Evolutionary conservation across 2,888 invertebrate species (phyloP).

Genomic region (Epirrita christyi): DNA sequence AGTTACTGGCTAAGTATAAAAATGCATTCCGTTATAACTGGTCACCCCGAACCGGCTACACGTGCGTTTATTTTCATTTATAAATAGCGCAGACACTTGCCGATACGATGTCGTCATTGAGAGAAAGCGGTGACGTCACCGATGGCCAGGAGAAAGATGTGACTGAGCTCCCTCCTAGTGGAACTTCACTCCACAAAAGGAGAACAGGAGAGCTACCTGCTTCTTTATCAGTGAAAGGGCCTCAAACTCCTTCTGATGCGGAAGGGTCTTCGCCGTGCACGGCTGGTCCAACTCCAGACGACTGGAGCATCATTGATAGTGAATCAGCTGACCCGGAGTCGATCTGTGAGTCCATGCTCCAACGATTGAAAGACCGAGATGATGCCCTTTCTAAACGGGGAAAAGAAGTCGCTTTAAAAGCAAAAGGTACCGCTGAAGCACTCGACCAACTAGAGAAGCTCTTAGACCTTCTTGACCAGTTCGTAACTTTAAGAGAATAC

Average conservation of each 20-base stretch:
- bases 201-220: constrained; percentile 75
- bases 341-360: constrained; percentile 72
- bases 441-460: constrained; percentile 93
- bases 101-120: constrained; percentile 68
- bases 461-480: constrained; percentile 90
- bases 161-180: constrained; percentile 70
- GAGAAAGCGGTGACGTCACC: constrained; percentile 67
- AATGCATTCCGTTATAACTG: constrained; percentile 73
- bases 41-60: constrained; percentile 56
- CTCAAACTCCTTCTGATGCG: constrained; percentile 70
- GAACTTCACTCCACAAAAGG: constrained; percentile 74
- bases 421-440: constrained; percentile 86
- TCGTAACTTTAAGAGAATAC: constrained; percentile 89
- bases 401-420: constrained; percentile 81
- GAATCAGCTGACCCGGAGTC: constrained; percentile 64
- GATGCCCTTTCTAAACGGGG: constrained; percentile 81
- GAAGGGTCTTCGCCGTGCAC: constrained; percentile 77
- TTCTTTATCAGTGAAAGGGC: constrained; percentile 66
- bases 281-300: constrained; percentile 67
- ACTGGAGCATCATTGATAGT: constrained; percentile 61
- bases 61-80: constrained; percentile 78
- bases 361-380: constrained; percentile 67
- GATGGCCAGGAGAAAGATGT: constrained; percentile 55
- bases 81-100: constrained; percentile 68
- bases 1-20: constrained; percentile 30